Conservation (phyloP, 2,888 invertebrate genomes). For the Tortricodes alternella region DNA sequence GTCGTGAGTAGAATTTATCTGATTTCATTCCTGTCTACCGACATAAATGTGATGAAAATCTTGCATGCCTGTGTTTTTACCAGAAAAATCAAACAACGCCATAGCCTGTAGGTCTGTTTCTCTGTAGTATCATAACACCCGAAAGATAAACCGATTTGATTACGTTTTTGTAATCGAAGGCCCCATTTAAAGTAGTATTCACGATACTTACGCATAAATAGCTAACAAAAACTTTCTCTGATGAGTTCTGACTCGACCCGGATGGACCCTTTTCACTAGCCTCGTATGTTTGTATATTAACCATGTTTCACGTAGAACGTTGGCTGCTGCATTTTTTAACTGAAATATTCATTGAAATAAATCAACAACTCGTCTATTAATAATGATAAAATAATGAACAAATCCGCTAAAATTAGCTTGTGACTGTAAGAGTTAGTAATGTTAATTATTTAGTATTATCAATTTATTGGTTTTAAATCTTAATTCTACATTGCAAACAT, state of each 20-base stretch:
- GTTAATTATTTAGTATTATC: neutral
- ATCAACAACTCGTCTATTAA: neutral
- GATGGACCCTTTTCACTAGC: slow-evolving; percentile 98
- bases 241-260: slow-evolving; percentile 97
- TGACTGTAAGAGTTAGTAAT: neutral
- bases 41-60: neutral
- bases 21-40: too few relatives aligned
- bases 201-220: slow-evolving; percentile 97
- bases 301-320: slow-evolving; percentile 99
- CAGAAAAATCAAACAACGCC: too few relatives aligned
- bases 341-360: slow-evolving; percentile 68
- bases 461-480: neutral
- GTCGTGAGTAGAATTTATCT: too few relatives aligned
- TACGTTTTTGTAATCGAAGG: neutral
- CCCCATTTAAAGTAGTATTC: neutral
- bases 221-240: slow-evolving; percentile 99
- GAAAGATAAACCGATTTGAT: too few relatives aligned
- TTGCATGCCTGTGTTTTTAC: too few relatives aligned
- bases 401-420: neutral
- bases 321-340: slow-evolving; percentile 99
- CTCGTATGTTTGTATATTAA: slow-evolving; percentile 99
- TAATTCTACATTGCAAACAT: slow-evolving; percentile 22
- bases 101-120: too few relatives aligned
- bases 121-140: too few relatives aligned
- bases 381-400: neutral